phyloP scores from a whole-genome alignment of 37 sponge, comb jelly and placozoan species.

The Agelas oroides region DNA sequence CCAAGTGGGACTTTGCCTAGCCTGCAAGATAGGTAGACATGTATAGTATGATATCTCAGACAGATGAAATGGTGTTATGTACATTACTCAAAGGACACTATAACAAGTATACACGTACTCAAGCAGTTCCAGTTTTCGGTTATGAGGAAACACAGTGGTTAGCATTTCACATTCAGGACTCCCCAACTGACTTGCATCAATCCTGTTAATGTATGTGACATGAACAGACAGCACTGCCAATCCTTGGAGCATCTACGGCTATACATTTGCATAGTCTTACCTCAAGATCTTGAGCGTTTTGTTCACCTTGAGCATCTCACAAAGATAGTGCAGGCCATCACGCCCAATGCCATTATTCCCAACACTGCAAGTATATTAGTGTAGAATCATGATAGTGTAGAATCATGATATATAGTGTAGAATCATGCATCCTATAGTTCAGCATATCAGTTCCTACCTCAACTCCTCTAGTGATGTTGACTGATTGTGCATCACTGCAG shows the following conservation, averaged over 20 bases:
- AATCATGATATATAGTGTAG: too few relatives aligned
- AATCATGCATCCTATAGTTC: too few relatives aligned
- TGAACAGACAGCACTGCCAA: too few relatives aligned
- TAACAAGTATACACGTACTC: not conserved
- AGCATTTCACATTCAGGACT: not conserved
- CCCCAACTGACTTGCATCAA: not conserved
- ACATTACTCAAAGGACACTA: not conserved
- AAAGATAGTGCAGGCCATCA: not conserved
- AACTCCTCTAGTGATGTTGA: not conserved
- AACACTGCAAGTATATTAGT: not conserved
- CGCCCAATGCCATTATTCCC: not conserved
- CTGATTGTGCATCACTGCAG: not conserved
- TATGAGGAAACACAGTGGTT: not conserved
- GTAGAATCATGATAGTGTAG: not conserved
- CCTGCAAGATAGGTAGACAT: not conserved
- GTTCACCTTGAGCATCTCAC: not conserved
- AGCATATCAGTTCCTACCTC: too few relatives aligned
- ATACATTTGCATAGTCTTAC: not conserved
- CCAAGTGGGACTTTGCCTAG: not conserved
- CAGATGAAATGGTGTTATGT: too few relatives aligned
- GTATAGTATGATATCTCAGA: too few relatives aligned
- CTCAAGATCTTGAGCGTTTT: not conserved
- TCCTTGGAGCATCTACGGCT: too few relatives aligned
- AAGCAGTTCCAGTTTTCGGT: not conserved
- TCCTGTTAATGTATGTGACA: slow-evolving; percentile 5